Conservation (phyloP, 30 jellyfish, hydroid and myxozoan genomes). For the Turritopsis dohrnii region DNA sequence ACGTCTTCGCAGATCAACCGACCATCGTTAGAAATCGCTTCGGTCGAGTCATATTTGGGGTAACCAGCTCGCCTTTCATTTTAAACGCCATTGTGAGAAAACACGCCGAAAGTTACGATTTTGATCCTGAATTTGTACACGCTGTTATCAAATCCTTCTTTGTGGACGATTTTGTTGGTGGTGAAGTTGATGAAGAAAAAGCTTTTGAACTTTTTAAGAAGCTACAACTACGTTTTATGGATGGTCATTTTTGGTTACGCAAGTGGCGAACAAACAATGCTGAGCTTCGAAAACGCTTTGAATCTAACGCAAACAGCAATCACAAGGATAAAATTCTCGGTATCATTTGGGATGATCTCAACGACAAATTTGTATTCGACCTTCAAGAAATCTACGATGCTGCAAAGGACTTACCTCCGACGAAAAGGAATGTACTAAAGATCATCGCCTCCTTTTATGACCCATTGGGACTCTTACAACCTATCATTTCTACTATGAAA, state of each 20-base stretch:
- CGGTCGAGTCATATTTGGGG: background rate
- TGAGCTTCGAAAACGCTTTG: conserved; percentile 4
- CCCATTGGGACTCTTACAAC: conserved; percentile 30
- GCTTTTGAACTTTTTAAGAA: background rate
- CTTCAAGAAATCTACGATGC: background rate
- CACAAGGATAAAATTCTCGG: background rate
- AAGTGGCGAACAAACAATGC: background rate
- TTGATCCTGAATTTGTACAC: background rate
- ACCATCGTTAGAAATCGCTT: background rate
- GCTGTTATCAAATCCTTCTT: background rate
- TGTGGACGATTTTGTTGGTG: background rate
- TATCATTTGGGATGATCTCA: background rate
- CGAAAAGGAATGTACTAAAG: conserved; percentile 9
- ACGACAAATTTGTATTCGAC: background rate
- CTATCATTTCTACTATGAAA: background rate
- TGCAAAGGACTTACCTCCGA: background rate
- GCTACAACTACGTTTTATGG: background rate
- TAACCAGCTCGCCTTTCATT: conserved; percentile 6
- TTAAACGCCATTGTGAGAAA: conserved; percentile 4
- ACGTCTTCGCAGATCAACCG: conserved; percentile 15
- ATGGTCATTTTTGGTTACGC: background rate
- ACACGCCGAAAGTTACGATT: background rate
- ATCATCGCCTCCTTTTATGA: conserved; percentile 20
- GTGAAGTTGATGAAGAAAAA: background rate
- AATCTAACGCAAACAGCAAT: background rate